Conservation (phyloP, 2,113 vertebrate genomes). For the Stictonetta naevosa region DNA sequence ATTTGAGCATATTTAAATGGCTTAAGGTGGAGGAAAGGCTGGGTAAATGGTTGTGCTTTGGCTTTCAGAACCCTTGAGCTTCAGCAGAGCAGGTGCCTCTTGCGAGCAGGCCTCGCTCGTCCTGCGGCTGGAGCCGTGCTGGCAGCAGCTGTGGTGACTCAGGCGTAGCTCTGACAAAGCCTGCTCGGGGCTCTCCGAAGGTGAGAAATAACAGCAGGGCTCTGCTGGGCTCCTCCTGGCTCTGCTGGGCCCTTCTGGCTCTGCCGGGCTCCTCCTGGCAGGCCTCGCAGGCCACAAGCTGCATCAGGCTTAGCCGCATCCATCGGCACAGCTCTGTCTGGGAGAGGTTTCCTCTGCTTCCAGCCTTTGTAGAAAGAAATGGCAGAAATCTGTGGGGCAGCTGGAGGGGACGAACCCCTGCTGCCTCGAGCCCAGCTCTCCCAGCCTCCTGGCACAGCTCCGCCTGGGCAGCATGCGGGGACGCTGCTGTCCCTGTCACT, state of each 20-base stretch:
- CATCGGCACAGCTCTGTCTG: background rate
- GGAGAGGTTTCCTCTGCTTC: background rate
- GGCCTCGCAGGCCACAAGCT: background rate
- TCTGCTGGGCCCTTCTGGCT: background rate
- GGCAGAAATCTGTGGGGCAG: background rate
- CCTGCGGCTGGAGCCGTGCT: rapidly evolving
- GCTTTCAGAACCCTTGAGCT: background rate
- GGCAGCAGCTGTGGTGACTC: background rate
- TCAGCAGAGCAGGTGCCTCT: background rate
- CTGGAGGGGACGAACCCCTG: background rate
- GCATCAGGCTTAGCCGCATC: background rate
- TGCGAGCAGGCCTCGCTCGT: background rate
- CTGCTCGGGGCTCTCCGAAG: background rate
- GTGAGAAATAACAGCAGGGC: background rate
- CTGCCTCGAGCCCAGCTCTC: background rate
- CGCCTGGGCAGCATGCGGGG: background rate
- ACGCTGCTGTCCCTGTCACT: rapidly evolving
- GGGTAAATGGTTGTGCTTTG: background rate
- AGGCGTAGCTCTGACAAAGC: background rate
- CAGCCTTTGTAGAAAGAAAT: background rate
- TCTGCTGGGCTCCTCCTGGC: background rate
- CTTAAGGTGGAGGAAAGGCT: background rate
- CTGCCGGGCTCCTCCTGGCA: background rate
- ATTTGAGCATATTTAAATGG: background rate
- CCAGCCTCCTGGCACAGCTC: background rate